These are phyloP conservation scores for Heliconius nattereri DNA, from an alignment of 1,140 invertebrate genomes.

Conservation along the genomic window DNA sequence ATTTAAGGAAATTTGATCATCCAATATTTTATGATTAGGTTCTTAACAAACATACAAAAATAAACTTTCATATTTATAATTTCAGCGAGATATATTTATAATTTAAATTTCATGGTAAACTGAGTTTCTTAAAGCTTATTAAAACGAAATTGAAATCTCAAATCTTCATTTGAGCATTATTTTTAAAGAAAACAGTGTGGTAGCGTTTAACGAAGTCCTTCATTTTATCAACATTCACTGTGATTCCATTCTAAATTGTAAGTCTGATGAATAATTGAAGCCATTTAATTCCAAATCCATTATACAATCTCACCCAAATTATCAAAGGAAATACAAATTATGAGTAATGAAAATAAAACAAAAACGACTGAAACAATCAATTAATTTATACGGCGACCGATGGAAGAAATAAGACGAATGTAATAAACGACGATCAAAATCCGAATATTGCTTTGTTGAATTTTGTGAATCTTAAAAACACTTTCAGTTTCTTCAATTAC, in stretches of 20 bases:
- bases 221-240: not conserved
- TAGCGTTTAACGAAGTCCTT: not conserved
- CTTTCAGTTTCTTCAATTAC: conserved; percentile 75
- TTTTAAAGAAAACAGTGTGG: conserved; percentile 8
- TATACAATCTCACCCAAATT: conserved; percentile 22
- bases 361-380: conserved; percentile 31
- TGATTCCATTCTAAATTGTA: conserved; percentile 3
- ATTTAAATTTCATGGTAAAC: not conserved
- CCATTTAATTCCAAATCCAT: conserved; percentile 32
- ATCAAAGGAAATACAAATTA: conserved; percentile 25
- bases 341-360: conserved; percentile 31
- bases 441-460: conserved; percentile 56
- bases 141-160: not conserved
- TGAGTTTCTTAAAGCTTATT: not conserved
- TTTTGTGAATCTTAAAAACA: conserved; percentile 61
- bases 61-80: not conserved
- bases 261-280: conserved; percentile 15
- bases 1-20: no score
- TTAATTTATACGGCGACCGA: conserved; percentile 27
- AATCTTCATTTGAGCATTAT: not conserved
- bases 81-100: not conserved
- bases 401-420: conserved; percentile 20
- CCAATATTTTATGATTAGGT: no score
- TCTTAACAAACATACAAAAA: no score
- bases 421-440: conserved; percentile 39